Evolutionary conservation across 2,797 vertebrate species (phyloP), one percentile per base, ranked within the genome.

Genomic region (Rhinoraja longicauda): DNA sequence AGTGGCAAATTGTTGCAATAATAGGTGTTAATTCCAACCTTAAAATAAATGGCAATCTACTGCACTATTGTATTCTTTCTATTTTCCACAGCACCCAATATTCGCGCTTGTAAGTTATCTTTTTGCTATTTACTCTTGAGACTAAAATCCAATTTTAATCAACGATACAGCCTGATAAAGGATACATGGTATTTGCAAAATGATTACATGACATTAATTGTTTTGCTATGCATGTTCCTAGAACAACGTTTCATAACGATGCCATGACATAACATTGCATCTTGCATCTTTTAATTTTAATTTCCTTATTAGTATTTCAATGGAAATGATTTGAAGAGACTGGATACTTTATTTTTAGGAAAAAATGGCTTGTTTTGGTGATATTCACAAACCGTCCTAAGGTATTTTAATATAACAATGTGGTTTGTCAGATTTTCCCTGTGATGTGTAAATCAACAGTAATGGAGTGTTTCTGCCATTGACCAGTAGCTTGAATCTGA

Each of bases 221-320:
- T 86, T 82, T 86, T 17, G n/a, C 29, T 26, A 4, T 59, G 62
- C 29, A 62, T 26, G 15, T 59, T 0, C 4, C 3, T 13, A n/a
- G 82, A 62, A 59, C 29, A 86, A 86, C 57, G n/a, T 73, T 86
- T 62, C 57, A 86, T n/a, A 86, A 84, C 15, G n/a, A 86, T 86
- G 29, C 57, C 53, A 86, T 62, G 57, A 62, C 62, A 59, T 13
- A 86, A n/a, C 12, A 57, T 59, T 84, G 10, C 57, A 59, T 59
- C 81, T 81, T 81, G 39, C 39, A 81, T 21, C 19, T 84, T 59
- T 53, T 62, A 86, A 62, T 32, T 86, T 86, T 62, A 62, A 86
- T 86, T 62, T 86, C 12, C 57, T 86, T n/a, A 62, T 57, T 4
- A n/a, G 12, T 17, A 62, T 59, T 86, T 86, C 57, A 86, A 86